A percentile compares a stretch with the other conserved stretches of the same genome.
Conservation (phyloP, 2,888 invertebrate species). For the Electrophaes corylata region DNA sequence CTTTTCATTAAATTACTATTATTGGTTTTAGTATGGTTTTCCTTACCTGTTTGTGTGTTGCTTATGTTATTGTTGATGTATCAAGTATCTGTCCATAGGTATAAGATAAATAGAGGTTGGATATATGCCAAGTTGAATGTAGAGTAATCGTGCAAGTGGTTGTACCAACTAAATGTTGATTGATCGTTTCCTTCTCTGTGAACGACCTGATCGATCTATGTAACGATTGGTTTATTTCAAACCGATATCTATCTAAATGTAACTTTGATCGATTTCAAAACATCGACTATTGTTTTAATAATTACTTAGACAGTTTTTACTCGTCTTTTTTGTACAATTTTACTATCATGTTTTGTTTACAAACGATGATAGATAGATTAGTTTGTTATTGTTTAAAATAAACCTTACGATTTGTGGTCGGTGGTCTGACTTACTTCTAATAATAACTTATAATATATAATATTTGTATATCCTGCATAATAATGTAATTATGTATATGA, state of each 20-base stretch:
- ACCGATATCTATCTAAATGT: slow-evolving; percentile 40
- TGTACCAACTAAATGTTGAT: slow-evolving; percentile 75
- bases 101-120: slow-evolving; percentile 59
- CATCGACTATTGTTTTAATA: not conserved
- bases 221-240: slow-evolving; percentile 46
- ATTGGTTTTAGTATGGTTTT: slow-evolving; percentile 24
- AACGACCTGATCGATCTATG: slow-evolving; percentile 63
- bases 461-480: no score
- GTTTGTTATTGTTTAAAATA: no score
- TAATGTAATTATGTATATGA: no score
- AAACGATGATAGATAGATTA: no score
- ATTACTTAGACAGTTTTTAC: not conserved
- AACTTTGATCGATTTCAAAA: slow-evolving; percentile 41
- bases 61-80: slow-evolving; percentile 22
- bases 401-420: no score
- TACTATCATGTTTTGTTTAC: no score
- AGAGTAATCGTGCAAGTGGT: slow-evolving; percentile 74
- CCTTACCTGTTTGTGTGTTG: slow-evolving; percentile 24
- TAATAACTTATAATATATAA: no score
- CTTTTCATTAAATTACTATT: slow-evolving; percentile 14
- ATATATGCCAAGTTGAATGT: slow-evolving; percentile 69
- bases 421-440: no score
- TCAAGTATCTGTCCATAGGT: slow-evolving; percentile 9
- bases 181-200: slow-evolving; percentile 69
- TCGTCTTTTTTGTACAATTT: not conserved